These are phyloP conservation scores for Anhinga rufa DNA, from an alignment of 2,113 vertebrate species.

Conservation along the genomic window DNA sequence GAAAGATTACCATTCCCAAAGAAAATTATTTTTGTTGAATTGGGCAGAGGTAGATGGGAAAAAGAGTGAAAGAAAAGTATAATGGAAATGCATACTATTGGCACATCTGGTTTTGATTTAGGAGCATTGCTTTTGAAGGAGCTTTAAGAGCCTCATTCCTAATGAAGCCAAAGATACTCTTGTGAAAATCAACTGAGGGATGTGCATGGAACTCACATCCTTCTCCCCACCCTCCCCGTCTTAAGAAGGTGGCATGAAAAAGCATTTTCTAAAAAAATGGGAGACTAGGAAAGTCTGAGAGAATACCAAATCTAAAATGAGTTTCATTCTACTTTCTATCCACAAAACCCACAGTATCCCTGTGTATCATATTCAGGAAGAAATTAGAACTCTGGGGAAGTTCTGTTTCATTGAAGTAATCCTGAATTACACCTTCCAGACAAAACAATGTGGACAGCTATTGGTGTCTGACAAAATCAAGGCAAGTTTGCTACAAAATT, in stretches of 20 bases:
- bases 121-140: neutral
- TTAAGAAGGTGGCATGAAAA: neutral
- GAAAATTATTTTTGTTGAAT: neutral
- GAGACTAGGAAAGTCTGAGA: neutral
- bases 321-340: neutral
- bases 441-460: neutral
- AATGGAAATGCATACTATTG: neutral
- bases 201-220: neutral
- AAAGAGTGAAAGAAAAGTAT: neutral
- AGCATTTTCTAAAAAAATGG: neutral
- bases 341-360: neutral
- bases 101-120: constrained; percentile 46
- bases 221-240: neutral
- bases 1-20: neutral
- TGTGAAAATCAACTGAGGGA: neutral
- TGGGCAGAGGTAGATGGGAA: neutral
- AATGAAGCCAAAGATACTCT: neutral
- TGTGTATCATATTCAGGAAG: neutral
- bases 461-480: neutral
- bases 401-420: neutral
- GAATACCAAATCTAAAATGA: neutral
- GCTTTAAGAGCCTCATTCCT: neutral
- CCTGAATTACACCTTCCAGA: neutral
- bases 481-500: neutral
- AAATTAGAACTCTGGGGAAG: neutral